These are phyloP conservation scores for Ondatra zibethicus DNA, from an alignment of 2,113 vertebrate genomes.

Conservation along the genomic window DNA sequence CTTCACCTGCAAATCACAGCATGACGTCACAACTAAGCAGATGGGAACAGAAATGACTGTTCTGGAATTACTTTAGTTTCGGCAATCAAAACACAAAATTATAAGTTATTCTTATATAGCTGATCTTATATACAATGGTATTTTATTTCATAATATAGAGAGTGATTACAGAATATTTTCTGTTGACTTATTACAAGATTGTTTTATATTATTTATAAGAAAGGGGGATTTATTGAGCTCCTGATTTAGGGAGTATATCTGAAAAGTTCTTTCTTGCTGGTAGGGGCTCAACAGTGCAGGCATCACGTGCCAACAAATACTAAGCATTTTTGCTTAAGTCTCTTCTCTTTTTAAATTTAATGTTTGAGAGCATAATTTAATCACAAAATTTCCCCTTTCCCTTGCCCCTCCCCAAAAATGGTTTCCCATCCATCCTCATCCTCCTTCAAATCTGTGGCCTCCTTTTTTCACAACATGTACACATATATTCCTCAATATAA, in stretches of 20 bases:
- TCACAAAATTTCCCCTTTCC: neutral
- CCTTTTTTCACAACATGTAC: neutral
- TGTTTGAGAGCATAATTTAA: neutral
- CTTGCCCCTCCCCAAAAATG: neutral
- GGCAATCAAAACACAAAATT: constrained; percentile 8
- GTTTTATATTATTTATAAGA: neutral
- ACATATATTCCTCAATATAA: neutral
- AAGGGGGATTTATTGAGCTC: neutral
- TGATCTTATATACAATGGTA: neutral
- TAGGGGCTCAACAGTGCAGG: neutral
- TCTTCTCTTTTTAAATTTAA: neutral
- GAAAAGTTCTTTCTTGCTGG: neutral
- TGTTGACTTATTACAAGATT: neutral
- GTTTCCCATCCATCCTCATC: fast-evolving
- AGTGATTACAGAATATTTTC: neutral
- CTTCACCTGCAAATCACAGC: neutral
- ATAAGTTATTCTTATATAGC: neutral
- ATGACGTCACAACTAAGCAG: neutral
- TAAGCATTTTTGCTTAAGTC: neutral
- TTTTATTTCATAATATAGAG: neutral
- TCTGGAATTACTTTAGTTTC: neutral
- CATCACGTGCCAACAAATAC: neutral
- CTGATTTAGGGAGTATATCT: neutral
- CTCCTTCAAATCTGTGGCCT: neutral
- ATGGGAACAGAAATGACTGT: neutral